phyloP scores from a whole-genome alignment of 1,140 invertebrate genomes.

The Mercenaria mercenaria region DNA sequence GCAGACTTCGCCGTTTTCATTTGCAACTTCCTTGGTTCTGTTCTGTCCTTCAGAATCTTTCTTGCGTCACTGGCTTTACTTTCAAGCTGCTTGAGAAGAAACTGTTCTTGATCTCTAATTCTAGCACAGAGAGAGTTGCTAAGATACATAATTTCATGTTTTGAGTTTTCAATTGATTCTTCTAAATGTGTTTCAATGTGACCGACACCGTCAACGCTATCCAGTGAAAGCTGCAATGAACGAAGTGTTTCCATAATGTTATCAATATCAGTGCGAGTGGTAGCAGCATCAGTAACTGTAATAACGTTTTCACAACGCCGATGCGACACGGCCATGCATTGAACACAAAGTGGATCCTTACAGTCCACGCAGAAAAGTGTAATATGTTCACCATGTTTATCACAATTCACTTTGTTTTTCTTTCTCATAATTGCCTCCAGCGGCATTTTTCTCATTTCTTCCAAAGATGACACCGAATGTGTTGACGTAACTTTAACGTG shows the following conservation, averaged over 20 bases:
- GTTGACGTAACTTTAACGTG: constrained; percentile 90
- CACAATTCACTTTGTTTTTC: constrained; percentile 74
- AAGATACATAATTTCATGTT: constrained; percentile 65
- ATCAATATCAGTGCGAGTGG: constrained; percentile 73
- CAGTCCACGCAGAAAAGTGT: constrained; percentile 79
- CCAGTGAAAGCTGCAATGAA: constrained; percentile 61
- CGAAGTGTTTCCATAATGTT: constrained; percentile 71
- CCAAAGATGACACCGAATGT: constrained; percentile 88
- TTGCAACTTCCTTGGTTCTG: constrained; percentile 67
- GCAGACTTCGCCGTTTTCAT: constrained; percentile 73
- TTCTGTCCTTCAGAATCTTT: constrained; percentile 58
- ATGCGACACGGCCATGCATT: constrained; percentile 76
- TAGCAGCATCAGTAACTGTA: constrained; percentile 75
- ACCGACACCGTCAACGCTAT: constrained; percentile 61
- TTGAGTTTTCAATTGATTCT: constrained; percentile 72
- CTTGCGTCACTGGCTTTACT: constrained; percentile 64
- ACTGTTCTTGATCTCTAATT: constrained; percentile 73
- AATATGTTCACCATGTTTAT: constrained; percentile 74
- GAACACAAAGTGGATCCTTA: constrained; percentile 74
- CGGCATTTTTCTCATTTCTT: constrained; percentile 74
- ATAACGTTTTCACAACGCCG: constrained; percentile 77
- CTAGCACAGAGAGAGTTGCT: constrained; percentile 70
- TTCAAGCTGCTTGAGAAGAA: constrained; percentile 72
- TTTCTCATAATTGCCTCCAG: constrained; percentile 77
- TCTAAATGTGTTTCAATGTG: constrained; percentile 67